Evolutionary conservation across 2,113 vertebrate species (phyloP), one percentile per base, ranked within the genome.

Genomic region (Rhinopomastus cyanomelas): DNA sequence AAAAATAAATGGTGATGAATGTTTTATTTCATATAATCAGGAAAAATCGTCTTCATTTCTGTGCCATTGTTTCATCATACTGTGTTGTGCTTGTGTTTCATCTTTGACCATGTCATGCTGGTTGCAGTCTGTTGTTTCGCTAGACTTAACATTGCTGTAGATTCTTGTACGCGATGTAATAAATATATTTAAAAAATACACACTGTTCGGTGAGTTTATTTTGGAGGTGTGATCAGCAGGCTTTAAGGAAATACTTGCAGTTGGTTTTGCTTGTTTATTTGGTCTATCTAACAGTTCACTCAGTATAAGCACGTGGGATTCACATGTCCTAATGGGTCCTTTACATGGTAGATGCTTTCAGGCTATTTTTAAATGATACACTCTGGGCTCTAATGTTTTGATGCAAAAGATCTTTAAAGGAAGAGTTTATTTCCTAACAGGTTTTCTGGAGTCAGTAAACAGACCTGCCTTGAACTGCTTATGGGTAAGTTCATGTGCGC

Each of bases 161-260:
- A 81, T 72, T 92, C 76, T 53, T 93, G 89, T 95, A 95, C 95
- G 88, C 51, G n/a, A 77, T 85, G 71, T 94, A 98, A 97, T 97
- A 98, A 98, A 98, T 96, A 94, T 93, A 92, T 95, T 95, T 94
- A 88, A 96, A 97, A 97, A 97, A 62, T 81, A 93, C 30, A 52
- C 32, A 21, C 75, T 97, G 96, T 93, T 97, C 89, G 75, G 95
- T 93, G 96, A 96, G 48, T 97, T 97, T 97, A 83, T 98, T 98
- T 97, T 92, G 89, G 78, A 96, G 93, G 75, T 8, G 5, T 76
- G 48, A 46, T 66, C 93, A 83, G 71, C 68, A 94, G 90, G n/a
- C 59, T 66, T 71, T 39, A 56, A 69, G 89, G 85, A 74, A 83
- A 48, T 30, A 26, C 3, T 27, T 39, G 12, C 16, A 34, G 23